phyloP scores from a whole-genome alignment of 2,888 invertebrate genomes.

The Cephonodes hylas region DNA sequence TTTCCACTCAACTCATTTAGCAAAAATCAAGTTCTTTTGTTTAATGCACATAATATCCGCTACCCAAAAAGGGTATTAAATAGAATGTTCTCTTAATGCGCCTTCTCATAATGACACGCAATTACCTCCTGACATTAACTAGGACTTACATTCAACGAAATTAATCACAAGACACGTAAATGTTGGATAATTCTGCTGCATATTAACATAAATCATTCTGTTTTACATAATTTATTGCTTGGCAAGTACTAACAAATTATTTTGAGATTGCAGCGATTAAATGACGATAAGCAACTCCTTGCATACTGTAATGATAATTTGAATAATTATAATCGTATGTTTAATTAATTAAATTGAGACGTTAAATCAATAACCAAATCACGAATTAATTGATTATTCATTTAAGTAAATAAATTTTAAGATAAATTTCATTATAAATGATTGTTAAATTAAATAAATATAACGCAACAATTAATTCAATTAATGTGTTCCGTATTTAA shows the following conservation, averaged over 20 bases:
- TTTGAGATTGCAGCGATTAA: neutral
- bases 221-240: neutral
- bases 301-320: neutral
- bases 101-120: neutral
- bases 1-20: too few relatives aligned
- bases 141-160: neutral
- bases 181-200: neutral
- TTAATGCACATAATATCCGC: neutral
- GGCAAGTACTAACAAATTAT: neutral
- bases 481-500: too few relatives aligned
- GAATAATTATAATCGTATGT: neutral
- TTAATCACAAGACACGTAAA: neutral
- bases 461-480: too few relatives aligned
- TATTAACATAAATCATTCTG: neutral
- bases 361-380: too few relatives aligned
- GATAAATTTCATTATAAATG: neutral
- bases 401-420: neutral
- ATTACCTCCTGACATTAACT: neutral
- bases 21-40: too few relatives aligned
- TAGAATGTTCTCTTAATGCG: neutral
- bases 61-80: neutral
- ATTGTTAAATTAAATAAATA: neutral
- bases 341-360: neutral
- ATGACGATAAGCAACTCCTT: neutral
- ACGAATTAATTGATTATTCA: neutral